Evolutionary conservation across 2,888 invertebrate genomes (phyloP).

Genomic region (Eupsilia transversa): DNA sequence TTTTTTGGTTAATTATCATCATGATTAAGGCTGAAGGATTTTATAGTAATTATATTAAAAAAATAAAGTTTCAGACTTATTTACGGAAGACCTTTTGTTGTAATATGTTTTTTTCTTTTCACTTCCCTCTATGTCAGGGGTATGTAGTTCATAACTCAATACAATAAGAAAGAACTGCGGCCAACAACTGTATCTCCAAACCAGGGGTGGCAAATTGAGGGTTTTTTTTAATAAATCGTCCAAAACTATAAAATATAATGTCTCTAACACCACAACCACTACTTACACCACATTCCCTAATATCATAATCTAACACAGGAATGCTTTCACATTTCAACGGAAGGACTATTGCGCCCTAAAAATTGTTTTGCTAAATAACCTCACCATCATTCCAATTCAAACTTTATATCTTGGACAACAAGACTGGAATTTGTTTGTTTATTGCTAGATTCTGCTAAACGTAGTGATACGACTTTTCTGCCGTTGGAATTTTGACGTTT

Average conservation of each 20-base stretch:
- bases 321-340: conserved; percentile 88
- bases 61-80: background rate
- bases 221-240: conserved; percentile 73
- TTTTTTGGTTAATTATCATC: background rate
- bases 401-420: conserved; percentile 53
- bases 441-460: conserved; percentile 26
- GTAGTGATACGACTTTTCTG: conserved; percentile 43
- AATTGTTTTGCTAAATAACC: conserved; percentile 76
- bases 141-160: conserved; percentile 20
- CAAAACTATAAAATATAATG: conserved; percentile 76
- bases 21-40: background rate
- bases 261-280: conserved; percentile 72
- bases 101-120: background rate
- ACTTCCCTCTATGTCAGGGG: background rate
- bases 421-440: conserved; percentile 33
- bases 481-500: conserved; percentile 32
- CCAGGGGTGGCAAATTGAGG: conserved; percentile 56
- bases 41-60: background rate
- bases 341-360: conserved; percentile 80
- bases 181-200: conserved; percentile 48
- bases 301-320: conserved; percentile 90
- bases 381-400: conserved; percentile 57
- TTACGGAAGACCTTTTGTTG: background rate
- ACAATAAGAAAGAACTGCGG: conserved; percentile 25
- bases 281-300: conserved; percentile 82